A percentile compares a stretch with the other conserved stretches of the same genome.
Conservation (phyloP, 2,113 vertebrate genomes). For the Aegypius monachus region DNA sequence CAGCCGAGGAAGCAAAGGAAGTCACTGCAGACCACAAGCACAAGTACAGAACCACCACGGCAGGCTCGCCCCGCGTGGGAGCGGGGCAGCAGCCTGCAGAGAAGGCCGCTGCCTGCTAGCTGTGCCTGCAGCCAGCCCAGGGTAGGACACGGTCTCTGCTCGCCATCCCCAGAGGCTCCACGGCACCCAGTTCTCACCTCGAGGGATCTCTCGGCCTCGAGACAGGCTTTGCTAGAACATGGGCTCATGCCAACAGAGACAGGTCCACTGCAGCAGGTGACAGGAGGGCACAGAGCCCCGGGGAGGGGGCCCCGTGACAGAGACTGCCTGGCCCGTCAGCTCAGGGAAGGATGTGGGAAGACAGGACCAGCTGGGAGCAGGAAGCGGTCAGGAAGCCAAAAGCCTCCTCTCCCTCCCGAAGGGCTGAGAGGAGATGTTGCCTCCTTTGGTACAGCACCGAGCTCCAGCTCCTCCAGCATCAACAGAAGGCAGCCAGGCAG, state of each 20-base stretch:
- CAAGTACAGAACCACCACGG: rapidly evolving
- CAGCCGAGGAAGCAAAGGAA: neutral
- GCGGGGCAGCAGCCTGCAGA: neutral
- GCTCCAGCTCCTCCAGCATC: neutral
- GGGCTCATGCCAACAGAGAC: neutral
- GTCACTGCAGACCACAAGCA: neutral
- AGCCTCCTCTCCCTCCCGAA: neutral
- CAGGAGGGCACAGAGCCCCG: rapidly evolving
- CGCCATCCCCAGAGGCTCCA: rapidly evolving
- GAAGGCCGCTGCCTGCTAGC: neutral
- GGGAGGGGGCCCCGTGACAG: neutral
- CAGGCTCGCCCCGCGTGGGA: rapidly evolving
- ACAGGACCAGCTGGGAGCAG: neutral
- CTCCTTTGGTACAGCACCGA: rapidly evolving
- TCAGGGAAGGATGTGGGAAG: neutral
- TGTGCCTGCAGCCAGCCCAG: neutral
- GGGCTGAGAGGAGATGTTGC: neutral
- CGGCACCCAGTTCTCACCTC: neutral
- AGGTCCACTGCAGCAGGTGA: rapidly evolving
- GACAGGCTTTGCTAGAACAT: rapidly evolving
- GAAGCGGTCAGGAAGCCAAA: neutral
- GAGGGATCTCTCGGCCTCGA: neutral
- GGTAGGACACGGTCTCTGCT: neutral
- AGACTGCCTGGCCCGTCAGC: rapidly evolving
- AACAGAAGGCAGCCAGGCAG: neutral